Evolutionary conservation across 2,797 vertebrate species (phyloP).

Genomic region (Heteromormyrus szaboi): DNA sequence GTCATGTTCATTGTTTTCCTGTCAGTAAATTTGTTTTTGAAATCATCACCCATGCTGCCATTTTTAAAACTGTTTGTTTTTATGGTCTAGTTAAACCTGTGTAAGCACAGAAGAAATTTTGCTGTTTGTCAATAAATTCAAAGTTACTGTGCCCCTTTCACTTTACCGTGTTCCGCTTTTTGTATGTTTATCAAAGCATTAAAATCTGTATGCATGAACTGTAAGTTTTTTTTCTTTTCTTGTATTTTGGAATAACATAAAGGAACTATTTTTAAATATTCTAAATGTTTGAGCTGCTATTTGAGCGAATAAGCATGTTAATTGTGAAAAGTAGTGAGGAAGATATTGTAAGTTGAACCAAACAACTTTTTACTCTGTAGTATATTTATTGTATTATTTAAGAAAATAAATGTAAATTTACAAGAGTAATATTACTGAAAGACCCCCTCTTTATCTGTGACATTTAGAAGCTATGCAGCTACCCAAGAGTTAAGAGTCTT

Average conservation of each 20-base stretch:
- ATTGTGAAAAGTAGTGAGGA: slow-evolving; percentile 64
- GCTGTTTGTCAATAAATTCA: slow-evolving; percentile 86
- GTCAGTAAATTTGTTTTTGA: slow-evolving; percentile 51
- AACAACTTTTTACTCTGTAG: slow-evolving; percentile 68
- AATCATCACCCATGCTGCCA: slow-evolving; percentile 38
- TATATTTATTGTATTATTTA: slow-evolving; percentile 82
- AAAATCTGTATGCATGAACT: slow-evolving; percentile 77
- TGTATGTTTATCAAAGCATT: slow-evolving; percentile 5
- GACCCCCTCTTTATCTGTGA: slow-evolving; percentile 56
- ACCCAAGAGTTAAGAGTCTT: background rate
- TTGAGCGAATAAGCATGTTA: slow-evolving; percentile 51
- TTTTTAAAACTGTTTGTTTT: slow-evolving; percentile 57
- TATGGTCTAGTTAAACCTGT: slow-evolving; percentile 81
- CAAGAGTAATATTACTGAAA: slow-evolving; percentile 65
- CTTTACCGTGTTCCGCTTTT: background rate
- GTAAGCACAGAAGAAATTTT: slow-evolving; percentile 78
- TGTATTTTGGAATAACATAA: slow-evolving; percentile 46
- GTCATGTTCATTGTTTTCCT: slow-evolving; percentile 56
- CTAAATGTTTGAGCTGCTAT: slow-evolving; percentile 38
- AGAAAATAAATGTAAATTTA: slow-evolving; percentile 73
- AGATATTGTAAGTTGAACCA: slow-evolving; percentile 65
- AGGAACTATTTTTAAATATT: slow-evolving; percentile 38
- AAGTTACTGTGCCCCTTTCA: slow-evolving; percentile 77
- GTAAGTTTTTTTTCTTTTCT: slow-evolving; percentile 70
- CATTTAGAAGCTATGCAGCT: slow-evolving; percentile 9